phyloP scores from a whole-genome alignment of 2,888 invertebrate genomes.

The Cataglyphis rosenhaueri region DNA sequence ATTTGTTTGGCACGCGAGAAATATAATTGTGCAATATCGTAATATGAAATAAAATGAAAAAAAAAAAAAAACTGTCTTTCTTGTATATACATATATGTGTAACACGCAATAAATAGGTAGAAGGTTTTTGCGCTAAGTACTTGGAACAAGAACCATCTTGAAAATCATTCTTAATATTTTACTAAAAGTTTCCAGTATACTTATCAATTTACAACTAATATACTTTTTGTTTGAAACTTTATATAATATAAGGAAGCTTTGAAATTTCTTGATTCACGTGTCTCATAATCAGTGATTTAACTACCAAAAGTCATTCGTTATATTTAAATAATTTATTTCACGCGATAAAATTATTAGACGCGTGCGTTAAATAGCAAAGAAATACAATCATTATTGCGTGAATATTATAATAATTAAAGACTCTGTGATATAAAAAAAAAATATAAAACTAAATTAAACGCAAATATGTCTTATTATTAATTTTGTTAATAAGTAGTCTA shows the following conservation, averaged over 20 bases:
- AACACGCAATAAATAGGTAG: neutral
- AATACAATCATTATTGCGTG: neutral
- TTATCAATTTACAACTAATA: neutral
- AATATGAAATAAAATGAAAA: neutral
- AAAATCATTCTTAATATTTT: neutral
- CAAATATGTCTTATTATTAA: slow-evolving; percentile 28
- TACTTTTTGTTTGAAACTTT: neutral
- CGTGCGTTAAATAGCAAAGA: neutral
- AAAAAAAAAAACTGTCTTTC: neutral
- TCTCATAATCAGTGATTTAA: neutral
- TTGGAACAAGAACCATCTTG: neutral
- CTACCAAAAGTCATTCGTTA: neutral
- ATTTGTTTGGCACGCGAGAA: slow-evolving; percentile 1
- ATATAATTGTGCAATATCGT: neutral
- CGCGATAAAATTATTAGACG: neutral
- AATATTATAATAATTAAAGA: neutral
- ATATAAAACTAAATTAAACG: slow-evolving; percentile 14
- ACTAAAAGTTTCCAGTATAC: neutral
- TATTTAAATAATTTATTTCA: neutral
- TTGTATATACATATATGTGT: neutral
- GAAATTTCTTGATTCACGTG: neutral
- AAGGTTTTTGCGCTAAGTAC: neutral
- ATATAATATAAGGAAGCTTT: neutral
- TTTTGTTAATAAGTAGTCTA: slow-evolving; percentile 22
- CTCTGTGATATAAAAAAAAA: neutral